phyloP scores from a whole-genome alignment of 2,888 invertebrate species.

The Stenotaenia linearis region DNA sequence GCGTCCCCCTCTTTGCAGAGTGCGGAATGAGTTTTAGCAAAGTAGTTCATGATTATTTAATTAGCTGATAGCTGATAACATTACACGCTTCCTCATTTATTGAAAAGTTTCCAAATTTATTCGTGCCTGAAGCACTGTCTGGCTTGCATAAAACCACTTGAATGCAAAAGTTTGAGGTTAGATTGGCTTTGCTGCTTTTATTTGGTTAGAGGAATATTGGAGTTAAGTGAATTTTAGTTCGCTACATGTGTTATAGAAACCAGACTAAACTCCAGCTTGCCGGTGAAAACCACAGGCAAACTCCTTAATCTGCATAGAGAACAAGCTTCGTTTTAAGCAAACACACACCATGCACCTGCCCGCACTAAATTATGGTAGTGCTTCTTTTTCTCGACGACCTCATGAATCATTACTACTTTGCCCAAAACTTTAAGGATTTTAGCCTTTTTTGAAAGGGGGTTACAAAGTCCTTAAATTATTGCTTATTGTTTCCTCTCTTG shows the following conservation, averaged over 20 bases:
- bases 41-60: background rate
- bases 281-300: background rate
- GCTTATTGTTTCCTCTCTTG: background rate
- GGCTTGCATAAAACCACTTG: background rate
- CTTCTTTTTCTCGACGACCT: background rate
- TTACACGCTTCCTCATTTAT: too few species aligned
- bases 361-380: background rate
- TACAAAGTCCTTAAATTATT: background rate
- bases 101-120: background rate
- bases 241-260: background rate
- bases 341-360: slow-evolving; percentile 3
- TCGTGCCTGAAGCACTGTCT: background rate
- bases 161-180: background rate
- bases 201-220: background rate
- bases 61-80: too few species aligned
- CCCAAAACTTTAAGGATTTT: background rate
- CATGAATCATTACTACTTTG: slow-evolving; percentile 6
- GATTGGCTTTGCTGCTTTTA: background rate
- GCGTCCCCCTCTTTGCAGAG: background rate
- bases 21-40: too few species aligned
- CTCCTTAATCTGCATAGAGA: slow-evolving; percentile 7
- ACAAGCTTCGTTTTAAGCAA: background rate
- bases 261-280: background rate
- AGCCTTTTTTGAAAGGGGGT: background rate
- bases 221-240: background rate